These are phyloP conservation scores for Galemys pyrenaicus DNA, from an alignment of 2,113 vertebrate genomes.

Conservation along the genomic window DNA sequence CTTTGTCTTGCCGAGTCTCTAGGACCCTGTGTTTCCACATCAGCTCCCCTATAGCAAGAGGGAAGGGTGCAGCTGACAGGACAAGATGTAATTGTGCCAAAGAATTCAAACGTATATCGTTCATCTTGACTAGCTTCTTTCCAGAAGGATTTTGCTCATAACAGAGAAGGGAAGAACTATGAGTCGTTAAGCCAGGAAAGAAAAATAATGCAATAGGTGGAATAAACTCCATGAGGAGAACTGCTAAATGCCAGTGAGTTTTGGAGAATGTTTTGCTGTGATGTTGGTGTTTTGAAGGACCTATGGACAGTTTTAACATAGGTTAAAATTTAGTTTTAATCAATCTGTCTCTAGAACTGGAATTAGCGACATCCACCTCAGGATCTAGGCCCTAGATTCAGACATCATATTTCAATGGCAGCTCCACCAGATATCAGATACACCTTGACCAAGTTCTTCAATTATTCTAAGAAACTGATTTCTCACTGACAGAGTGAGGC, in stretches of 20 bases:
- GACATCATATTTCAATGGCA: not conserved
- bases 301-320: not conserved
- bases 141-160: conserved; percentile 9
- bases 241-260: not conserved
- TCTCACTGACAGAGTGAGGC: not conserved
- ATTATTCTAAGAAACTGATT: not conserved
- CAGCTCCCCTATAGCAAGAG: not conserved
- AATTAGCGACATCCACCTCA: not conserved
- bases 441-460: not conserved
- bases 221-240: not conserved
- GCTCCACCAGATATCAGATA: not conserved
- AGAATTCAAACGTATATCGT: not conserved
- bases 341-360: not conserved
- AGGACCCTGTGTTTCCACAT: not conserved
- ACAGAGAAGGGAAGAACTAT: not conserved
- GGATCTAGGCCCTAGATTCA: not conserved
- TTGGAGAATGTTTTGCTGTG: not conserved
- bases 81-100: not conserved
- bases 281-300: not conserved
- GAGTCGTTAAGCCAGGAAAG: not conserved
- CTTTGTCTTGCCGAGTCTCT: not conserved
- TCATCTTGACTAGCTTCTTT: conserved; percentile 10
- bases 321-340: not conserved
- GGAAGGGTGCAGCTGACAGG: not conserved
- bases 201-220: not conserved